A percentile compares a stretch with the other conserved stretches of the same genome.
Evolutionary conservation across 2,888 invertebrate genomes (phyloP).

Genomic region (Nycteola revayana): DNA sequence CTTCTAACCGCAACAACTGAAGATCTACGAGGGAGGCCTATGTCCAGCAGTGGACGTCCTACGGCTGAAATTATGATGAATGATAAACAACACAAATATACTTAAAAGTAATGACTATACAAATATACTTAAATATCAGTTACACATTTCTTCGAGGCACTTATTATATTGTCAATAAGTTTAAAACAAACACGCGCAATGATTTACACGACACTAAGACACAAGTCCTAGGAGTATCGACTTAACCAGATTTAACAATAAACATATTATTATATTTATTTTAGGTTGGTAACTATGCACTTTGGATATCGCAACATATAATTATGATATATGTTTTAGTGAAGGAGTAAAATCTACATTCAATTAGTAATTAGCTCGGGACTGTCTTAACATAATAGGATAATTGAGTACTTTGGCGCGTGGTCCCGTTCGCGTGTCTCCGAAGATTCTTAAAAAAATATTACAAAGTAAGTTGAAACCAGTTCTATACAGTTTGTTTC

Average conservation of each 20-base stretch:
- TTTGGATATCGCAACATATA: conserved; percentile 29
- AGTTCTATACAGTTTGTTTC: conserved; percentile 5
- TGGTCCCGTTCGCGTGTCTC: conserved; percentile 33
- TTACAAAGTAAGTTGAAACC: conserved; percentile 16
- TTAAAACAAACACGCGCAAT: conserved; percentile 35
- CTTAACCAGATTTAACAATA: too few species aligned
- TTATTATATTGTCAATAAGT: conserved; percentile 36
- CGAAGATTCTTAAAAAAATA: too few species aligned
- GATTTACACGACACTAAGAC: conserved; percentile 38
- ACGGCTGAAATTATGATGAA: too few species aligned
- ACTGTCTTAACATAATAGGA: conserved; percentile 43
- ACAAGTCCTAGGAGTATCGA: conserved; percentile 25
- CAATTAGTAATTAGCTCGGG: conserved; percentile 40
- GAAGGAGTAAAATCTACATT: conserved; percentile 49
- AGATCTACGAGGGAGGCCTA: too few species aligned
- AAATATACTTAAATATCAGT: conserved; percentile 34
- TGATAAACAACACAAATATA: too few species aligned
- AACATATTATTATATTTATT: conserved; percentile 37
- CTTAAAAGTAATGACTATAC: conserved; percentile 26
- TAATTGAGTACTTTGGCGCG: conserved; percentile 48
- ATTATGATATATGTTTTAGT: conserved; percentile 37
- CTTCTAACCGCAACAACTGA: too few species aligned
- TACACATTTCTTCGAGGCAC: conserved; percentile 32
- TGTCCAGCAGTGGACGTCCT: too few species aligned
- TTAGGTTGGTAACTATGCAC: conserved; percentile 32